Conservation (phyloP, 2,113 vertebrate species). For the Cisticola juncidis region DNA sequence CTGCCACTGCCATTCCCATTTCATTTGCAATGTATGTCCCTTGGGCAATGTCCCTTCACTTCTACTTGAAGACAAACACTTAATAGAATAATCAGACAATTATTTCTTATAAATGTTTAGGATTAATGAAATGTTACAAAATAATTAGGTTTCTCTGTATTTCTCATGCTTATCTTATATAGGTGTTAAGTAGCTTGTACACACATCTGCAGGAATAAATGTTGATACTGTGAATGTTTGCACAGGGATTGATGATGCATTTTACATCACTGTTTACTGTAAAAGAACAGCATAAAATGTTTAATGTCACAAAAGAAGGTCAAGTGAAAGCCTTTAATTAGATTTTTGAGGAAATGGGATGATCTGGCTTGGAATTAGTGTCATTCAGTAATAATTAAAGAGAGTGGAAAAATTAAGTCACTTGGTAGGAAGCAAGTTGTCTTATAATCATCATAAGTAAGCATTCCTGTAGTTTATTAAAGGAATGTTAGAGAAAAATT, state of each 20-base stretch:
- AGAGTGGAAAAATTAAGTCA: not conserved
- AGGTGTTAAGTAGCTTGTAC: not conserved
- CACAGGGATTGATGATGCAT: not conserved
- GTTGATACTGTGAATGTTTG: not conserved
- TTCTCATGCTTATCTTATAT: not conserved
- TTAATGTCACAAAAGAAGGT: not conserved
- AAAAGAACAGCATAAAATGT: not conserved
- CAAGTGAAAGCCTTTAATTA: not conserved
- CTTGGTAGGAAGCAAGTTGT: not conserved
- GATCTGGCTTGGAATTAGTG: not conserved
- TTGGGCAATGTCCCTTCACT: not conserved
- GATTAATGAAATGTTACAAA: not conserved
- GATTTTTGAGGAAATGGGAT: not conserved
- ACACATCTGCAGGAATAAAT: not conserved
- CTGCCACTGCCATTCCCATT: not conserved
- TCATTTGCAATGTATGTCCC: not conserved
- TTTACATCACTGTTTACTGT: not conserved
- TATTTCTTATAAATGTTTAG: not conserved
- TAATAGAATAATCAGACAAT: not conserved
- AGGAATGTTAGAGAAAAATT: not conserved
- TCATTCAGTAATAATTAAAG: not conserved
- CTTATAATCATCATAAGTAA: not conserved
- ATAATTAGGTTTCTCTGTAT: not conserved
- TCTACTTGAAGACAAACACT: not conserved
- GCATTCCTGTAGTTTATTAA: not conserved